Conservation (phyloP, 2,797 vertebrate species). For the Coccyzus lansbergi region DNA sequence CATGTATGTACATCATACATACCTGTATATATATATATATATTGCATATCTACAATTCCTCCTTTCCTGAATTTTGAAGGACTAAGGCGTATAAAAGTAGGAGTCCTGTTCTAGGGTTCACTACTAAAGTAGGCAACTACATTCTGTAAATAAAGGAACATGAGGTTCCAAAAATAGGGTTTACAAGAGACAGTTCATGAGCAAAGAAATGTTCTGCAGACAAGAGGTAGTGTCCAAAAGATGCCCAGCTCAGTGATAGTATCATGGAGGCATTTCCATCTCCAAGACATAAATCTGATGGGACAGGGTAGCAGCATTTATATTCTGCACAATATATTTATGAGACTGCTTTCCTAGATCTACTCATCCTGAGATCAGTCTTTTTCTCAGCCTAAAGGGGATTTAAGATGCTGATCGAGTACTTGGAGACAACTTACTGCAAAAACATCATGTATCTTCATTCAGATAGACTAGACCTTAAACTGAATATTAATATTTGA, state of each 20-base stretch:
- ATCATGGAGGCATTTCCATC: neutral
- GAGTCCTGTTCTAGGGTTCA: neutral
- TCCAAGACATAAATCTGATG: neutral
- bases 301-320: neutral
- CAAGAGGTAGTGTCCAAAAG: neutral
- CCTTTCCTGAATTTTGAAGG: neutral
- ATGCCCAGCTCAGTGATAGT: neutral
- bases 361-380: neutral
- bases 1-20: neutral
- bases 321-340: neutral
- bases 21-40: neutral
- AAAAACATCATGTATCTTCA: neutral
- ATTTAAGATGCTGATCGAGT: neutral
- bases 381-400: neutral
- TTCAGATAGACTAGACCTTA: neutral
- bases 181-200: neutral
- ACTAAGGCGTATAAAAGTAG: neutral
- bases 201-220: neutral
- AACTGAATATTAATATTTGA: neutral
- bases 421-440: neutral
- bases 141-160: neutral
- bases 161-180: neutral
- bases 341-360: neutral
- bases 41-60: neutral
- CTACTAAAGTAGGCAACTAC: neutral